Percentiles rank a stretch among this genome's conserved stretches.
Conservation (phyloP, 2,888 invertebrate genomes). For the Lottia gigantea region DNA sequence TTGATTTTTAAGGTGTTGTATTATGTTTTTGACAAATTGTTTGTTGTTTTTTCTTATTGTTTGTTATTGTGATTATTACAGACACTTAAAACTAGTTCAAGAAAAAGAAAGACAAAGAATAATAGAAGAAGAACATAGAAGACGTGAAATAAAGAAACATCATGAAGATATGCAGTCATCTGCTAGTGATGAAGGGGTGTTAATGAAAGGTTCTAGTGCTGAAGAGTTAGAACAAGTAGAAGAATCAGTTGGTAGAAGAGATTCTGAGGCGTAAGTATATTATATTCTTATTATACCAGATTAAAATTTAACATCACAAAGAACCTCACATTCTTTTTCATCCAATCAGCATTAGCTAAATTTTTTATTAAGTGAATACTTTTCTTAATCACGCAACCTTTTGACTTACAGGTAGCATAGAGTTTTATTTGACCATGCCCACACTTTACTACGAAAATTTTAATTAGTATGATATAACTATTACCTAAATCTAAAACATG, state of each 20-base stretch:
- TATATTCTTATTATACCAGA: neutral
- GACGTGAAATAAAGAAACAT: constrained; percentile 10
- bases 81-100: constrained; percentile 11
- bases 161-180: constrained; percentile 64
- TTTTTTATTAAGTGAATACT: no score
- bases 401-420: no score
- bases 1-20: no score
- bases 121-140: constrained; percentile 23
- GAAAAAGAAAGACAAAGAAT: constrained; percentile 15
- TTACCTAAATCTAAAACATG: no score
- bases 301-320: neutral
- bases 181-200: constrained; percentile 72
- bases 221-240: constrained; percentile 65
- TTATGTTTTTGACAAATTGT: neutral
- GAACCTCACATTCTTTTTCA: no score
- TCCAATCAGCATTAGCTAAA: no score
- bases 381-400: no score
- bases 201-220: constrained; percentile 73
- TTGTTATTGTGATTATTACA: neutral
- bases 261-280: constrained; percentile 42
- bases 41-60: neutral
- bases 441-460: no score
- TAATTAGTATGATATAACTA: no score
- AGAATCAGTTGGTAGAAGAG: constrained; percentile 37
- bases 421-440: no score